Evolutionary conservation across 2,797 vertebrate genomes (phyloP), one percentile per base, ranked within the genome.

Genomic region (Gouania willdenowi): DNA sequence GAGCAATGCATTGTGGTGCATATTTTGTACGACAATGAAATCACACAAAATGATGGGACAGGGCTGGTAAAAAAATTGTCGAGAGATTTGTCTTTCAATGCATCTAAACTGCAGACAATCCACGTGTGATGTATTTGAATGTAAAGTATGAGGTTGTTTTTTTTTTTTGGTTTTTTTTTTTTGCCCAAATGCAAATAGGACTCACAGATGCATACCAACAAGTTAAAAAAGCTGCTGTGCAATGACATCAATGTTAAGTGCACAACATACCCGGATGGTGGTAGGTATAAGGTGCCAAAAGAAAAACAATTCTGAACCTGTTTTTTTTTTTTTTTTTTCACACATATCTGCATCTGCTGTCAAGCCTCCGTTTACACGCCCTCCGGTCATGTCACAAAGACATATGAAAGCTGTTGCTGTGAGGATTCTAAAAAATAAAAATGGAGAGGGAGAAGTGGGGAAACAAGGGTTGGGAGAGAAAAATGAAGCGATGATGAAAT

Each of bases 331-430:
- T 4, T 16, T 41, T 63, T 65, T 73, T 58, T 62, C 51, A 53
- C 43, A 48, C 51, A 72, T 54, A 59, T 76, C 63, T 70, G 75
- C 57, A 72, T 79, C 64, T 68, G 71, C 77, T 79, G 75, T 66
- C 52, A 20, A 47, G 33, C 53, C 46, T 41, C 47, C 41, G 38
- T 81, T 75, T 71, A 64, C 65, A 61, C 47, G 20, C 55, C 77
- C 69, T 25, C 34, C 26, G 41, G 77, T 55, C 59, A 71, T 80
- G 67, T 82, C 77, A 78, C 30, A 9, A 15, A 57, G 60, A 56
- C 18, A 29, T 59, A 66, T 54, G 59, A 71, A 70, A 71, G 56
- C 40, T 57, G 64, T 41, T 49, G 63, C 57, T 42, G 64, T 66
- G 67, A 54, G 62, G 41, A n/a, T n/a, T n/a, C n/a, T n/a, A n/a